A percentile compares a stretch with the other conserved stretches of the same genome.
Conservation (phyloP, 2,113 vertebrate species). For the Cyanistes caeruleus region DNA sequence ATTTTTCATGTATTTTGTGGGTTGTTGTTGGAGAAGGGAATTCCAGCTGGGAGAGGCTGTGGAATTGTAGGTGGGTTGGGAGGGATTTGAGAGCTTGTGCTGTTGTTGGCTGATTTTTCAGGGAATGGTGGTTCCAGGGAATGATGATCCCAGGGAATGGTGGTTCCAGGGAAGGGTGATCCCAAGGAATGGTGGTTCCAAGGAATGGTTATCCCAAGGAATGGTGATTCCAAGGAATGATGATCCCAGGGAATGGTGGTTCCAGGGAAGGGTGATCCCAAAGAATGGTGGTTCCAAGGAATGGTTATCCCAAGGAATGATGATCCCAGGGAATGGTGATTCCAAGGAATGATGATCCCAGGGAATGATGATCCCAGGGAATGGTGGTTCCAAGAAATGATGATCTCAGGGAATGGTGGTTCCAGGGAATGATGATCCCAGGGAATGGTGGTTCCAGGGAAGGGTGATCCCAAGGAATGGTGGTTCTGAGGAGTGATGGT, state of each 20-base stretch:
- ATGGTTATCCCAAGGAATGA: fast-evolving
- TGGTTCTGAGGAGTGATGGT: fast-evolving
- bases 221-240: fast-evolving
- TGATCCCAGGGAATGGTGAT: fast-evolving
- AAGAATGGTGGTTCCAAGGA: fast-evolving
- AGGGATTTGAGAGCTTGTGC: too few relatives aligned
- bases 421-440: fast-evolving
- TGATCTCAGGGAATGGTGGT: fast-evolving
- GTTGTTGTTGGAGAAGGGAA: not conserved
- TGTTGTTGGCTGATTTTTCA: too few relatives aligned
- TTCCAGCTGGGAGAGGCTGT: not conserved
- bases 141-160: not conserved
- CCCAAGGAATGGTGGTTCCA: not conserved
- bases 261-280: fast-evolving
- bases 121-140: not conserved
- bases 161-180: not conserved
- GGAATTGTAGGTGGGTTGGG: fast-evolving
- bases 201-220: fast-evolving
- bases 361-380: fast-evolving
- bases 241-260: fast-evolving
- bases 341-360: fast-evolving
- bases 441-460: fast-evolving
- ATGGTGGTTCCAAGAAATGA: fast-evolving
- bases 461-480: fast-evolving
- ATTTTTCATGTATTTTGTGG: too few relatives aligned